A percentile compares a stretch with the other conserved stretches of the same genome.
Evolutionary conservation across 2,888 invertebrate genomes (phyloP).

Genomic region (Drosophila greeni): DNA sequence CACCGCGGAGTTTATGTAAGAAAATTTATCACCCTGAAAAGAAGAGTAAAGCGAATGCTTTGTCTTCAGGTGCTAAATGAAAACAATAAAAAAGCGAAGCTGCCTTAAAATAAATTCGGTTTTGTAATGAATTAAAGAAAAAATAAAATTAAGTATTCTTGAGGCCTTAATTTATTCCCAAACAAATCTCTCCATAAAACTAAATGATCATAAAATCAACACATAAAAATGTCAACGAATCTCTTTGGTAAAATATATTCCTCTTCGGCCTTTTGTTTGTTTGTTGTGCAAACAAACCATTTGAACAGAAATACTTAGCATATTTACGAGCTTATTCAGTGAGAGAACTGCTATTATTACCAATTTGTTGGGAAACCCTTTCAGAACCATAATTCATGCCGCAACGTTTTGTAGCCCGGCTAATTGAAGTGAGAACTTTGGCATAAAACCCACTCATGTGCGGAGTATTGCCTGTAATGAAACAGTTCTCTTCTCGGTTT

Average conservation of each 20-base stretch:
- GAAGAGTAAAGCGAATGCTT: constrained; percentile 14
- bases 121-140: neutral
- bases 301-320: neutral
- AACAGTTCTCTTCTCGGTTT: constrained; percentile 9
- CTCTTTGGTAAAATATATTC: neutral
- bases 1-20: constrained; percentile 50
- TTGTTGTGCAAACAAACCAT: constrained; percentile 19
- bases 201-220: constrained; percentile 25
- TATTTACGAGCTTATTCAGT: constrained; percentile 2
- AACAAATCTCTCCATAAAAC: constrained; percentile 13
- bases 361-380: constrained; percentile 8
- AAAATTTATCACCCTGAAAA: neutral
- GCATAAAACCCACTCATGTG: constrained; percentile 25
- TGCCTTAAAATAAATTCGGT: neutral
- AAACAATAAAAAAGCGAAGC: neutral
- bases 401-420: constrained; percentile 12
- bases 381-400: constrained; percentile 10
- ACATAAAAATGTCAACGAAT: constrained; percentile 31
- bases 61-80: constrained; percentile 7
- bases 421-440: constrained; percentile 30
- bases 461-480: constrained; percentile 14
- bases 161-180: constrained; percentile 19
- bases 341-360: constrained; percentile 4
- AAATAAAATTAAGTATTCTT: neutral
- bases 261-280: neutral